Evolutionary conservation across 2,113 vertebrate genomes (phyloP), one percentile per base, ranked within the genome.

Genomic region (Nerophis ophidion): DNA sequence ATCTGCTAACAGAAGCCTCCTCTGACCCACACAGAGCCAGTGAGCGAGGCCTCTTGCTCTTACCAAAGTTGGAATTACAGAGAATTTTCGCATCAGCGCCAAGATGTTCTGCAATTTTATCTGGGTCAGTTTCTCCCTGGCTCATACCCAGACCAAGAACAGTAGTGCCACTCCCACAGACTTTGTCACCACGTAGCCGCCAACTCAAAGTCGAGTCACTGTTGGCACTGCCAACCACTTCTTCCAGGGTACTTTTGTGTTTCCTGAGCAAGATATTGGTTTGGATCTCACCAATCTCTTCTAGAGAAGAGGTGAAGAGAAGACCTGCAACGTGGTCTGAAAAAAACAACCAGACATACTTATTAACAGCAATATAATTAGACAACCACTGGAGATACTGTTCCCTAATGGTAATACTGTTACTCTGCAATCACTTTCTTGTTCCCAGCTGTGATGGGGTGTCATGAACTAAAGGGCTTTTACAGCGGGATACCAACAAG

Each of bases 301-400:
- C 90, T 84, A 93, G 89, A 54, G 91, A 86, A 40, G 92, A 90
- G 3, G 90, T 87, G 70, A 95, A 93, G 19, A 94, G 85, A 40
- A 94, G 84, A 8, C 93, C 92, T 14, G 91, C 88, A 33, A 92
- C 83, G 10, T 83, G 88, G 66, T 63, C 83, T 86, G 71, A 45
- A 47, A 66, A 36, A 58, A 26, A 12, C 48, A 60, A 19, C 15
- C 5, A 13, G 44, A 48, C 8, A 26, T 26, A 13, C 42, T 40
- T 7, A 5, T 16, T 38, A 38, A 38, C 36, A 38, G 36, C 36
- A 38, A 38, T 8, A 38, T 6, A 38, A 6, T 1, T 8, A 38
- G 8, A 38, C 1, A 38, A 40, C 38, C 38, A 40, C 38, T 40
- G 10, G 38, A 9, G 8, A 9, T 40, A 26, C 26, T 26, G 26